phyloP scores from a whole-genome alignment of 64 coral and sea anemone species.

The Actinia tenebrosa region DNA sequence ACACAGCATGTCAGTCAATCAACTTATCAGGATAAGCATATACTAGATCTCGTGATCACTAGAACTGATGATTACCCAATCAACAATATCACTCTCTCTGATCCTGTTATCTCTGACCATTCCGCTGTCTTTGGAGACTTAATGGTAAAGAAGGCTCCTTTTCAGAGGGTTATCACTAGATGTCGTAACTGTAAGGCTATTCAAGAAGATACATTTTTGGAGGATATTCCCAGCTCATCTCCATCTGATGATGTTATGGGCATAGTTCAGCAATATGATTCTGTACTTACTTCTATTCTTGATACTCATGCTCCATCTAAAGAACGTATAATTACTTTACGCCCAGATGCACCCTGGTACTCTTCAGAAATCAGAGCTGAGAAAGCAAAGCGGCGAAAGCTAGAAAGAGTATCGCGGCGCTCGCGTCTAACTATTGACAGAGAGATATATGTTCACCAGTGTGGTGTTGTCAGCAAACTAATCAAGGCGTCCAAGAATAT shows the following conservation, averaged over 20 bases:
- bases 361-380: slow-evolving; percentile 6
- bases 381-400: slow-evolving; percentile 23
- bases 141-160: not conserved
- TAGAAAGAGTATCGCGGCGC: slow-evolving; percentile 26
- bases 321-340: not conserved
- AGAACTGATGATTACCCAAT: not conserved
- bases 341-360: slow-evolving; percentile 30
- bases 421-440: slow-evolving; percentile 1
- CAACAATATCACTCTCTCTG: not conserved
- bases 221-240: not conserved
- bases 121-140: not conserved
- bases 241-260: not conserved
- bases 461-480: slow-evolving; percentile 21
- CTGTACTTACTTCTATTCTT: not conserved
- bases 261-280: not conserved
- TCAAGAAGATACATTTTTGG: not conserved
- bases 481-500: not conserved
- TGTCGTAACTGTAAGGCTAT: not conserved
- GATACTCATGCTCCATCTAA: slow-evolving; percentile 20
- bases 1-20: slow-evolving; percentile 6
- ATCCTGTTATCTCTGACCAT: slow-evolving; percentile 1
- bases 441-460: slow-evolving; percentile 35
- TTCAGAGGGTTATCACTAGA: not conserved
- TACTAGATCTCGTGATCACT: slow-evolving; percentile 6
- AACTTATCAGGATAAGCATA: not conserved